Evolutionary conservation across 2,113 vertebrate species (phyloP), one percentile per base, ranked within the genome.

Genomic region (Phasianus colchicus): DNA sequence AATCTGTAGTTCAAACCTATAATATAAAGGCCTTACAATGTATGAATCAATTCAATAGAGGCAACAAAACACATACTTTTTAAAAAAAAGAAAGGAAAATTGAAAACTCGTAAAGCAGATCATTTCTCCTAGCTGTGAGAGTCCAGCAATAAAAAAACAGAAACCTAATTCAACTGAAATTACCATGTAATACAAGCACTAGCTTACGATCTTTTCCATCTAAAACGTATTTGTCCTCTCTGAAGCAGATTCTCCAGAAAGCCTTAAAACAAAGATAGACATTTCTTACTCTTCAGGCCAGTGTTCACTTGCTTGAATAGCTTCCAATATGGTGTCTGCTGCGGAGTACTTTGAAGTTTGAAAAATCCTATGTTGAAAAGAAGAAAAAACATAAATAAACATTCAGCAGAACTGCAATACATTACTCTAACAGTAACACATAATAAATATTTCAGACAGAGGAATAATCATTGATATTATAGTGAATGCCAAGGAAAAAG

Each of bases 261-360:
- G 57, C 27, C 34, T 73, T 60, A 91, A 67, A 82, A 65, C 4
- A 13, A 54, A 87, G 52, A 78, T 71, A 50, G 1, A 27, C 5
- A 2, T 63, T 69, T 48, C 81, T 92, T 86, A 93, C 88, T 92
- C 57, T 78, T 88, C 45, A 83, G 36, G 71, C 65, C 65, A 93
- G 66, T 1, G 29, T 92, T 80, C 73, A 47, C 90, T 92, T 95
- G 73, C 66, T 88, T 83, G 61, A 92, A 64, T 47, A 91, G 82
- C 45, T 92, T 88, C 86, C 52, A 87, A 57, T 88, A 83, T 42
- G 89, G 77, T 93, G 86, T 90, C 29, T 94, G 78, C 24, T 70
- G 87, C 43, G 25, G 7, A 70, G 32, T 93, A 77, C 57, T 88
- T 89, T 47, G 3, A 77, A 63, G 45, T 81, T 64, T 60, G 65